A percentile compares a stretch with the other conserved stretches of the same genome.
Conservation (phyloP, 1,140 invertebrate genomes). For the Gonatopus flavifemur region DNA sequence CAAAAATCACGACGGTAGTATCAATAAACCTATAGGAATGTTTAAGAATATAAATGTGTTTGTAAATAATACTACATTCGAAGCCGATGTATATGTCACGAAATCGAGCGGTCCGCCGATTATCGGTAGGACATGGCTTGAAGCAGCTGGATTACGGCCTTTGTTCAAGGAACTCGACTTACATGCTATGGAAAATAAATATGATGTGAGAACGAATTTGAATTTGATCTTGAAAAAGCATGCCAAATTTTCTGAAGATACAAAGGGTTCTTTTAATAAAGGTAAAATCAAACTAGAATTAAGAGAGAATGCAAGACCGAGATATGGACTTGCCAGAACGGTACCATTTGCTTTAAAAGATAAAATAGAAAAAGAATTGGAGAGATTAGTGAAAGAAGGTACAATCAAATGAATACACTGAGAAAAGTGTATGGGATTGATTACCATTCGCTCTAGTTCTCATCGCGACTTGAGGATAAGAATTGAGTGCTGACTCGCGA, state of each 20-base stretch:
- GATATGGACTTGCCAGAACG: slow-evolving; percentile 34
- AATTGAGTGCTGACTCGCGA: no score
- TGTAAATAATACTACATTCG: slow-evolving; percentile 1
- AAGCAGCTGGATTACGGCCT: slow-evolving; percentile 12
- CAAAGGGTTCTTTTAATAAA: slow-evolving; percentile 1
- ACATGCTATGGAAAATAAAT: slow-evolving; percentile 2
- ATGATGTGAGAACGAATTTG: not conserved
- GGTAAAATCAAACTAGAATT: slow-evolving; percentile 12
- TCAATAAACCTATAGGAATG: slow-evolving; percentile 10
- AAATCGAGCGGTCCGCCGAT: slow-evolving; percentile 5
- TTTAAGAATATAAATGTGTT: not conserved
- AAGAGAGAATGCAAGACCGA: slow-evolving; percentile 26
- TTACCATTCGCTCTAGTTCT: no score
- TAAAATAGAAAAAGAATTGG: no score
- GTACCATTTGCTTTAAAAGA: slow-evolving; percentile 32
- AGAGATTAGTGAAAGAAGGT: slow-evolving; percentile 19
- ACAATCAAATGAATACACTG: slow-evolving; percentile 16
- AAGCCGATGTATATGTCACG: slow-evolving; percentile 8
- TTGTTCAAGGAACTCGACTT: slow-evolving; percentile 8
- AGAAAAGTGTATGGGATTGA: no score
- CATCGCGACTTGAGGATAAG: no score
- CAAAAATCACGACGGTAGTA: not conserved
- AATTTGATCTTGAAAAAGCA: slow-evolving; percentile 11
- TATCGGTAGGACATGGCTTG: slow-evolving; percentile 8
- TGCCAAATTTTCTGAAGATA: not conserved